Percentiles rank a stretch among this genome's conserved stretches.
Conservation (phyloP, 2,888 invertebrate genomes). For the Nemoura dubitans region DNA sequence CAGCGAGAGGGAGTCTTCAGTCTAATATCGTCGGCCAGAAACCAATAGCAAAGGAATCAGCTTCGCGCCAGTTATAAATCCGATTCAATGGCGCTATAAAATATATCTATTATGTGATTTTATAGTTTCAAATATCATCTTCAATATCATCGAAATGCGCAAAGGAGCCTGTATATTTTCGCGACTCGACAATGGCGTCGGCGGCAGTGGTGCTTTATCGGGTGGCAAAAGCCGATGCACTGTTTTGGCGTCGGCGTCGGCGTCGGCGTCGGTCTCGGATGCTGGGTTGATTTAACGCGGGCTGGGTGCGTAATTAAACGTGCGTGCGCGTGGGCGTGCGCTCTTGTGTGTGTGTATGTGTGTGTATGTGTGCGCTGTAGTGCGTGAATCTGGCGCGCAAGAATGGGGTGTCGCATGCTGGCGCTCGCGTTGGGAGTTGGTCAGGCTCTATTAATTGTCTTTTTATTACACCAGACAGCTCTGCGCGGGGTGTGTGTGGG, state of each 20-base stretch:
- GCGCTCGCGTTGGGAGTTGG: not conserved
- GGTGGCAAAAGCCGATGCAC: not conserved
- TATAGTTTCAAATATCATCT: constrained; percentile 12
- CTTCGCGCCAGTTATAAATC: not conserved
- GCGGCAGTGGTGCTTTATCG: not conserved
- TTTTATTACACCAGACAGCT: not conserved
- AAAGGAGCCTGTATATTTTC: not conserved
- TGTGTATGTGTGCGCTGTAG: too few species aligned
- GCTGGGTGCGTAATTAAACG: not conserved
- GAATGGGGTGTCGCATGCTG: not conserved
- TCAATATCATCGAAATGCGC: not conserved
- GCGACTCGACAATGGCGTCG: not conserved
- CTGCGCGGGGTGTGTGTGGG: not conserved
- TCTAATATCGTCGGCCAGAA: not conserved
- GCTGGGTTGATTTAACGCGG: not conserved
- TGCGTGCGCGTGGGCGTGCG: not conserved
- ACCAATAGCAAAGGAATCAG: not conserved
- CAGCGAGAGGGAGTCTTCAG: too few species aligned
- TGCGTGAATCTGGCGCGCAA: not conserved
- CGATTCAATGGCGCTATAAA: not conserved
- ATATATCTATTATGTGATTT: constrained; percentile 12
- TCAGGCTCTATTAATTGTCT: not conserved
- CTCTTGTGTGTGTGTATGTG: too few species aligned
- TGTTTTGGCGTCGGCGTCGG: not conserved
- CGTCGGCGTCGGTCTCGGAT: not conserved